phyloP scores from a whole-genome alignment of 2,797 vertebrate genomes.

The Lutjanus campechanus region DNA sequence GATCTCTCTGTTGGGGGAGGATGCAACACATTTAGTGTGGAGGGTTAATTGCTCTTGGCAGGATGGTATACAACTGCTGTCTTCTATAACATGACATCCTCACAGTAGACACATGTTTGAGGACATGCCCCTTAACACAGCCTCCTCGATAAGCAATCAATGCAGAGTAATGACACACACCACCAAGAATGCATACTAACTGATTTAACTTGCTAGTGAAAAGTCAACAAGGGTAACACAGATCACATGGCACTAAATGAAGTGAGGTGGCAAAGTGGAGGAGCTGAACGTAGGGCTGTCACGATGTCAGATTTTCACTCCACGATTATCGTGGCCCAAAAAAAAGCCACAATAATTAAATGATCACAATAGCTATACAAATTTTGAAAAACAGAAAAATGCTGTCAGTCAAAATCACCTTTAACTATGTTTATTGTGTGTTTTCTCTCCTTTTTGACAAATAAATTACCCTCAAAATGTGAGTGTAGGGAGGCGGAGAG shows the following conservation, averaged over 20 bases:
- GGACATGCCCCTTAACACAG: conserved; percentile 32
- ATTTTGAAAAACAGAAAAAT: too few species aligned
- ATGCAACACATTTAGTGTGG: conserved; percentile 6
- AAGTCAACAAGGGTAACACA: conserved; percentile 38
- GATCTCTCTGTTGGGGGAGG: conserved; percentile 19
- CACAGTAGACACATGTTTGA: conserved; percentile 25
- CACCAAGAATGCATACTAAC: conserved; percentile 51
- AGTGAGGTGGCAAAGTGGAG: neutral
- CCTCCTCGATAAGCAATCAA: conserved; percentile 50
- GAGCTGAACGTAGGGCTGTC: neutral
- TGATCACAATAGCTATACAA: too few species aligned
- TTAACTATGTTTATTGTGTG: too few species aligned
- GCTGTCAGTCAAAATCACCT: too few species aligned
- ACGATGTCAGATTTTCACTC: too few species aligned
- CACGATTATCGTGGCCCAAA: too few species aligned
- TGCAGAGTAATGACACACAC: conserved; percentile 49
- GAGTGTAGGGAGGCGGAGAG: too few species aligned
- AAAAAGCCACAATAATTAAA: too few species aligned
- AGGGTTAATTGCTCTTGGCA: conserved; percentile 43
- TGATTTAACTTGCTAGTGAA: conserved; percentile 58
- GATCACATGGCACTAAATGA: conserved; percentile 36
- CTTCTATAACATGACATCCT: conserved; percentile 25
- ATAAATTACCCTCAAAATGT: too few species aligned
- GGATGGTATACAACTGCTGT: conserved; percentile 45
- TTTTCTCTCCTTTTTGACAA: too few species aligned